These are phyloP conservation scores for Phoenicopterus ruber DNA, from an alignment of 2,113 vertebrate species.

Conservation along the genomic window DNA sequence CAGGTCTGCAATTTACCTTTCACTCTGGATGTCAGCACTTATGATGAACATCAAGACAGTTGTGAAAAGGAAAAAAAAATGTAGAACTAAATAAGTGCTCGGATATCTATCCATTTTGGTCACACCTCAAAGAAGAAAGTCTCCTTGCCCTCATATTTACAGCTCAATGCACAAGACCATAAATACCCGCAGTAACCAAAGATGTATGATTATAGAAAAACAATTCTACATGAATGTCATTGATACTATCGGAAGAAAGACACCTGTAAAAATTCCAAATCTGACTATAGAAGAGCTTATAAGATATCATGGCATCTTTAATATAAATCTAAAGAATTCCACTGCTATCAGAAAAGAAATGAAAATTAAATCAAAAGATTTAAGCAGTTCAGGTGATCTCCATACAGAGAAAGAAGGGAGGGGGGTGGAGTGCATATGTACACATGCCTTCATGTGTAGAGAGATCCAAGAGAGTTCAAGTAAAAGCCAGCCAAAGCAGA, in stretches of 20 bases:
- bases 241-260: neutral
- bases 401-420: neutral
- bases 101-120: neutral
- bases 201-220: neutral
- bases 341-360: neutral
- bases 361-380: neutral
- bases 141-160: neutral
- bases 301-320: neutral
- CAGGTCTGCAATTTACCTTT: neutral
- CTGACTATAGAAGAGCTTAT: neutral
- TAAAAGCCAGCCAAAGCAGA: neutral
- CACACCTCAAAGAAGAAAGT: neutral
- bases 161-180: neutral
- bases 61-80: neutral
- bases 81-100: neutral
- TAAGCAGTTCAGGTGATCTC: neutral
- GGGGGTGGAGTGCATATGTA: neutral
- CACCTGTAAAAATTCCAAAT: neutral
- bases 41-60: neutral
- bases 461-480: neutral
- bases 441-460: neutral
- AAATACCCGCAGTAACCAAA: neutral
- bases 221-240: neutral
- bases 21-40: neutral
- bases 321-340: neutral